Percentiles rank a stretch among this genome's conserved stretches.
Conservation (phyloP, 2,888 invertebrate genomes). For the Acanthosepion lycidas region DNA sequence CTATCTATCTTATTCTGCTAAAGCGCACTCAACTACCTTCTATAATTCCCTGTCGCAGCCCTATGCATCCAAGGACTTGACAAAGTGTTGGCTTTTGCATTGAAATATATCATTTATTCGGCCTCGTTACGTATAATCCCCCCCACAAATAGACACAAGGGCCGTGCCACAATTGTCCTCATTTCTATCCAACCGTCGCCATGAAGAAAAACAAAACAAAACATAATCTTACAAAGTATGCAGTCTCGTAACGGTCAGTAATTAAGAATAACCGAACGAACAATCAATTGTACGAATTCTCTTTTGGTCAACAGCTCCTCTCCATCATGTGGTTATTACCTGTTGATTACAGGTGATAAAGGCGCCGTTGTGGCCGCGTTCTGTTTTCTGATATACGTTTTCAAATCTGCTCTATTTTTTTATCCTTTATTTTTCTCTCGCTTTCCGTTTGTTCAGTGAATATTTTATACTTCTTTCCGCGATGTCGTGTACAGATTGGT, state of each 20-base stretch:
- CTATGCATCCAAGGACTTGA: neutral
- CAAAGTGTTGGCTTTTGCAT: neutral
- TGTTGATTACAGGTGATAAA: neutral
- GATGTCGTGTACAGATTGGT: neutral
- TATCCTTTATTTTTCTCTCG: neutral
- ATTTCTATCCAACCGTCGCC: neutral
- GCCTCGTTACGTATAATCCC: neutral
- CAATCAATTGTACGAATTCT: neutral
- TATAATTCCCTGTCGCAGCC: neutral
- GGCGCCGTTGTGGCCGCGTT: neutral
- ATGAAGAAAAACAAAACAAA: neutral
- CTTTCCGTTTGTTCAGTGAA: neutral
- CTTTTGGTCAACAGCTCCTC: neutral
- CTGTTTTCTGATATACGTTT: neutral
- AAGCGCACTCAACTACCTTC: neutral
- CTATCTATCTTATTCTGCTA: neutral
- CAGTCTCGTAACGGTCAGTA: neutral
- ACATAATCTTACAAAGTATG: neutral
- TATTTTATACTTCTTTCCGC: too few relatives aligned
- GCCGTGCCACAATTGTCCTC: neutral
- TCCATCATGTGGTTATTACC: neutral
- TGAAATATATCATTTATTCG: neutral
- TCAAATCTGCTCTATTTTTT: neutral
- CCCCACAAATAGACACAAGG: neutral
- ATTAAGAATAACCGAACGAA: conserved; percentile 7